phyloP scores from a whole-genome alignment of 1,140 invertebrate genomes.

The Leptinotarsa undecemlineata region DNA sequence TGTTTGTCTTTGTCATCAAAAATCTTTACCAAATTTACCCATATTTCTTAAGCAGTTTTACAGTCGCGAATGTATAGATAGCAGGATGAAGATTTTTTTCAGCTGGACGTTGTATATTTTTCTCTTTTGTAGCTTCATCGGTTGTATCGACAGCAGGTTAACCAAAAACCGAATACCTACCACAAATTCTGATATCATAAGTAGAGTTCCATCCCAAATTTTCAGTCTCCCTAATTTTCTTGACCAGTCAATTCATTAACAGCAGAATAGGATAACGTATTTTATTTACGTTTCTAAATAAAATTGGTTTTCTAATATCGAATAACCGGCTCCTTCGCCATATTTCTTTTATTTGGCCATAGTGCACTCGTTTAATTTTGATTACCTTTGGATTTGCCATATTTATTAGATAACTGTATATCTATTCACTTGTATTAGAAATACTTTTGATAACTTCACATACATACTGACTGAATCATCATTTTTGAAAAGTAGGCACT shows the following conservation, averaged over 20 bases:
- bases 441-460: too few species aligned
- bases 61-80: conserved; percentile 30
- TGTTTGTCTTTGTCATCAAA: conserved; percentile 34
- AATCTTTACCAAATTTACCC: conserved; percentile 23
- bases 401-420: too few species aligned
- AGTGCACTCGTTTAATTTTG: too few species aligned
- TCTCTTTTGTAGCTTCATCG: background rate
- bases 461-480: too few species aligned
- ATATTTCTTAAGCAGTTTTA: conserved; percentile 30
- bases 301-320: too few species aligned
- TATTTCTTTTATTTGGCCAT: too few species aligned
- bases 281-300: background rate
- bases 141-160: background rate
- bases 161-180: conserved; percentile 14
- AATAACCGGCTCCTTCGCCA: too few species aligned
- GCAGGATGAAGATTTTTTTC: conserved; percentile 5
- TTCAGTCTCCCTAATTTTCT: conserved; percentile 33
- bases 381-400: too few species aligned
- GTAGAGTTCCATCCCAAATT: conserved; percentile 24
- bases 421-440: too few species aligned
- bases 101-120: background rate
- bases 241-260: conserved; percentile 28
- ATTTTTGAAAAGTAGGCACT: too few species aligned
- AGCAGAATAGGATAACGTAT: background rate
- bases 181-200: conserved; percentile 29